Percentiles rank a stretch among this genome's conserved stretches.
phyloP scores from a whole-genome alignment of 92 coral and sea anemone genomes.

The Desmophyllum pertusum region DNA sequence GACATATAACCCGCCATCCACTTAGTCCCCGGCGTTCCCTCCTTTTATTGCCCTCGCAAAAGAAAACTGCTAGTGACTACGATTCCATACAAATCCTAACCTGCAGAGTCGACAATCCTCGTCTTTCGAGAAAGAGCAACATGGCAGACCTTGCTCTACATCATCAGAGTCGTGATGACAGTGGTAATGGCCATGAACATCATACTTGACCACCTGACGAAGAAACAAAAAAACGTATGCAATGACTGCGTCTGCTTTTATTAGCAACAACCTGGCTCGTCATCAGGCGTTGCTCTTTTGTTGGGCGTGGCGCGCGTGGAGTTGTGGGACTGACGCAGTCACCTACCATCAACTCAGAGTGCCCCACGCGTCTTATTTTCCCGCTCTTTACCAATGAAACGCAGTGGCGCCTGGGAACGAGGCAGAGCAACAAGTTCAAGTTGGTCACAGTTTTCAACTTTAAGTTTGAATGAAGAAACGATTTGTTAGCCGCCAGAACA shows the following conservation, averaged over 20 bases:
- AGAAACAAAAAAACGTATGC: neutral
- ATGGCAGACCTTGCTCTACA: slow-evolving; percentile 43
- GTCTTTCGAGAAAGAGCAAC: slow-evolving; percentile 70
- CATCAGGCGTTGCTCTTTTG: too few species aligned
- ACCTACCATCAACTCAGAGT: too few species aligned
- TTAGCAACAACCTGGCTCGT: too few species aligned
- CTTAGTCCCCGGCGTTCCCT: too few species aligned
- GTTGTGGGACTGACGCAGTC: too few species aligned
- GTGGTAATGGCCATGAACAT: slow-evolving; percentile 83
- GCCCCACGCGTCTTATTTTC: too few species aligned
- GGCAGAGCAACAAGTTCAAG: neutral
- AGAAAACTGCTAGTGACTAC: neutral
- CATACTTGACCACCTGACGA: slow-evolving; percentile 75
- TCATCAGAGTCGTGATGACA: slow-evolving; percentile 90
- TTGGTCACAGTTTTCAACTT: neutral
- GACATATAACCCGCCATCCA: too few species aligned
- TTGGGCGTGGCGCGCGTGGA: too few species aligned
- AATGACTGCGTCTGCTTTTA: neutral
- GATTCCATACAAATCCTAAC: slow-evolving; percentile 8
- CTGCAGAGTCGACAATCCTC: slow-evolving; percentile 85
- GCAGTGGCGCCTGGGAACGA: too few species aligned
- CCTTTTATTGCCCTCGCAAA: neutral
- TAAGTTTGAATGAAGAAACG: neutral
- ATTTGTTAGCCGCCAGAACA: neutral
- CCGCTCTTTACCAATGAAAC: too few species aligned